Evolutionary conservation across 1,140 invertebrate genomes (phyloP).

Genomic region (Halesus radiatus): DNA sequence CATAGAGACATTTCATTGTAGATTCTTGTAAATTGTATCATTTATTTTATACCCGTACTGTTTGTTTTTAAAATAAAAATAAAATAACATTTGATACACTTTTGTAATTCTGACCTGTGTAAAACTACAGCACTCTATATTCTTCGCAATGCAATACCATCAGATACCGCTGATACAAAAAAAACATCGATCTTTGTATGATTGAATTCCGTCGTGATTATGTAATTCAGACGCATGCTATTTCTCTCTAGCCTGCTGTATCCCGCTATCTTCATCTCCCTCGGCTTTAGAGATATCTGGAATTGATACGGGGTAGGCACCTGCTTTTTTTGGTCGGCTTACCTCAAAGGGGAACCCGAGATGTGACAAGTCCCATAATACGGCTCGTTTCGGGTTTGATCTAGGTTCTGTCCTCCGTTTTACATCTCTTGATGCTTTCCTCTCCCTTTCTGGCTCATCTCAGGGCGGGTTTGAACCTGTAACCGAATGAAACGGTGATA

Average conservation of each 20-base stretch:
- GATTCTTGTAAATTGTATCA: too few species aligned
- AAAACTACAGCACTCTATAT: background rate
- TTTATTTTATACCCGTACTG: too few species aligned
- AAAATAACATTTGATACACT: too few species aligned
- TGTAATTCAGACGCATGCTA: slow-evolving; percentile 19
- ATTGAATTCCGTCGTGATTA: background rate
- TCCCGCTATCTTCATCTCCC: background rate
- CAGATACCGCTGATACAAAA: background rate
- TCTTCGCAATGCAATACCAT: background rate
- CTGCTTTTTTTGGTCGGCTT: slow-evolving; percentile 10
- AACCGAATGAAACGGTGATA: background rate
- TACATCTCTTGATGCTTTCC: background rate
- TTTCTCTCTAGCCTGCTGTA: background rate
- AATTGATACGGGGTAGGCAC: slow-evolving; percentile 2
- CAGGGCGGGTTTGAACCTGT: background rate
- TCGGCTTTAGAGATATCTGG: background rate
- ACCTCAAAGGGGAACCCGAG: slow-evolving; percentile 18
- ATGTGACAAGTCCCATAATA: slow-evolving; percentile 8
- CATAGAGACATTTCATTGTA: too few species aligned
- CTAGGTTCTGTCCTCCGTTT: background rate
- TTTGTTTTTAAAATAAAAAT: too few species aligned
- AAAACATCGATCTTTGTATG: slow-evolving; percentile 2
- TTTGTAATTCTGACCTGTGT: background rate
- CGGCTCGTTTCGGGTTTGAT: slow-evolving; percentile 1
- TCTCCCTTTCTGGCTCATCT: background rate